Percentiles rank a stretch among this genome's conserved stretches.
Conservation (phyloP, 2,113 vertebrate genomes). For the Ploceus nigricollis region DNA sequence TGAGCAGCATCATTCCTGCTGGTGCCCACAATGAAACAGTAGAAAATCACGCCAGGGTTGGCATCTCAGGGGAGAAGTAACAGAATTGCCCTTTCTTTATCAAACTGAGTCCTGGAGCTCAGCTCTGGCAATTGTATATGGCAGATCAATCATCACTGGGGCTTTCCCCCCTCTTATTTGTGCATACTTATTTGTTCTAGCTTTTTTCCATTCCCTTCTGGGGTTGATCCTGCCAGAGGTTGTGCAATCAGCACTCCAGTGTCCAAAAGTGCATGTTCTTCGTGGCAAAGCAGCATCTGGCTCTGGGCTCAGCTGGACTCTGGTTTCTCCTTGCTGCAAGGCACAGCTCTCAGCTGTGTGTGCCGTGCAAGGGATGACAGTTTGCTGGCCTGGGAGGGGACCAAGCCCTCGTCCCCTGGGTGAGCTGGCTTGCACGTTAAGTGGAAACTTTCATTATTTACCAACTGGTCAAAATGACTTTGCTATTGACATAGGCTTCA, state of each 20-base stretch:
- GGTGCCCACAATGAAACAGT: neutral
- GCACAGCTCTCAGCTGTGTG: neutral
- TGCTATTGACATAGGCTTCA: constrained; percentile 59
- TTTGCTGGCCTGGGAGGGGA: constrained; percentile 31
- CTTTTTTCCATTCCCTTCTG: neutral
- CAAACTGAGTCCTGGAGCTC: neutral
- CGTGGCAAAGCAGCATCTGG: neutral
- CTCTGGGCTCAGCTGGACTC: neutral
- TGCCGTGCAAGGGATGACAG: neutral
- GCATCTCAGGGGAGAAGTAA: neutral
- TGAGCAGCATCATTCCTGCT: constrained; percentile 3
- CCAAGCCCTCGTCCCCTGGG: neutral
- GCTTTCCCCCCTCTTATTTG: neutral
- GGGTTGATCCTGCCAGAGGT: neutral
- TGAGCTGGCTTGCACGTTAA: neutral
- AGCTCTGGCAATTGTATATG: neutral
- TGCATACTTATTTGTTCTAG: neutral
- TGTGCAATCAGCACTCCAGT: neutral
- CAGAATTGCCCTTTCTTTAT: neutral
- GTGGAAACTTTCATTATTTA: constrained; percentile 59
- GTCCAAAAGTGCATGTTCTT: neutral
- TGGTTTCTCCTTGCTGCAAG: neutral
- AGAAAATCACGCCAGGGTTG: neutral
- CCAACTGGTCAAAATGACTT: constrained; percentile 44
- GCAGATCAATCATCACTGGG: neutral